phyloP scores from a whole-genome alignment of 2,797 vertebrate genomes.

The Rhinoraja longicauda region DNA sequence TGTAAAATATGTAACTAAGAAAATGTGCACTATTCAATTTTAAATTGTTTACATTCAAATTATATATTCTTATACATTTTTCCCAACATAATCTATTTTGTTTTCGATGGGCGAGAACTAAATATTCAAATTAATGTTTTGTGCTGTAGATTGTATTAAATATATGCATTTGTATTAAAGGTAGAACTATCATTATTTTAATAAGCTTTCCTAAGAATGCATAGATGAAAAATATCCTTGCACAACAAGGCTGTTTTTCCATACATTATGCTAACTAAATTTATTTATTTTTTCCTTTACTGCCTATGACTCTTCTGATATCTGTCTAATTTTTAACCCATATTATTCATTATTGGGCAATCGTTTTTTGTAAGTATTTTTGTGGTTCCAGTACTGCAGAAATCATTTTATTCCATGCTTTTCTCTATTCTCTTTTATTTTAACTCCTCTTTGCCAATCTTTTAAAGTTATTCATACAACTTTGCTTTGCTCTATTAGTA shows the following conservation, averaged over 20 bases:
- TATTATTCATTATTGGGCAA: background rate
- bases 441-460: background rate
- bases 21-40: background rate
- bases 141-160: background rate
- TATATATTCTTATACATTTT: background rate
- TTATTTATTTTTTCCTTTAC: background rate
- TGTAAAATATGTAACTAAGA: background rate
- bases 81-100: constrained; percentile 1
- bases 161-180: background rate
- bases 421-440: background rate
- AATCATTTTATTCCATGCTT: constrained; percentile 4
- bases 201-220: background rate
- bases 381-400: too few relatives aligned
- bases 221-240: background rate
- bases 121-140: background rate
- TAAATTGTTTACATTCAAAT: background rate
- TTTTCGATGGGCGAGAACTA: background rate
- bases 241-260: background rate
- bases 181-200: background rate
- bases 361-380: background rate
- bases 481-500: background rate
- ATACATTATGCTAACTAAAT: background rate
- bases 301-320: background rate
- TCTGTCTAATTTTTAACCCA: background rate
- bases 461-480: constrained; percentile 13